These are phyloP conservation scores for Nerophis lumbriciformis DNA, from an alignment of 2,113 vertebrate genomes.

Conservation along the genomic window DNA sequence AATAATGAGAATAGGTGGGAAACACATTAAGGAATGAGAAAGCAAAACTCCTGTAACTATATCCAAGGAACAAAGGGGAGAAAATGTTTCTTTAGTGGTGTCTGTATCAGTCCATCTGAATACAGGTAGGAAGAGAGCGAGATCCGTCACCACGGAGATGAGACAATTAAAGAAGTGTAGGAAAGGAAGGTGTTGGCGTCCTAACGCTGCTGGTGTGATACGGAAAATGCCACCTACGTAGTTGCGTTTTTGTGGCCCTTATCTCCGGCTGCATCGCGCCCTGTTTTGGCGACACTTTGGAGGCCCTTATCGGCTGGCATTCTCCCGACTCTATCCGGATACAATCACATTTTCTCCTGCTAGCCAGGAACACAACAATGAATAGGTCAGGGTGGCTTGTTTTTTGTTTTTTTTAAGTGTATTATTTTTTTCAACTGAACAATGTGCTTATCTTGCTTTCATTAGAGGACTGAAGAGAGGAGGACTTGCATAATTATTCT, in stretches of 20 bases:
- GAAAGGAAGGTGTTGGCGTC: constrained; percentile 38
- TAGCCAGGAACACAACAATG: constrained; percentile 56
- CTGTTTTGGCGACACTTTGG: constrained; percentile 68
- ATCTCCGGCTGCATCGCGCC: constrained; percentile 70
- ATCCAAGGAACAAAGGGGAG: constrained; percentile 44
- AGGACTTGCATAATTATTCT: no score
- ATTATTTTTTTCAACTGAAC: constrained; percentile 61
- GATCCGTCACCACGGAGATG: constrained; percentile 67
- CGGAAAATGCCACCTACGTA: constrained; percentile 65
- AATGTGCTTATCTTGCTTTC: constrained; percentile 68
- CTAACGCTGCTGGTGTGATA: constrained; percentile 62
- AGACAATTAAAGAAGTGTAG: constrained; percentile 61
- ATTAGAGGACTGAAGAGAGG: constrained; percentile 55
- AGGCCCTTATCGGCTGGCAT: constrained; percentile 71
- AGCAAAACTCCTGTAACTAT: constrained; percentile 55
- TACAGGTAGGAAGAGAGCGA: background rate
- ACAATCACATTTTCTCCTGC: constrained; percentile 73
- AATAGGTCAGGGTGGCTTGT: constrained; percentile 55
- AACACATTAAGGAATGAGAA: constrained; percentile 40
- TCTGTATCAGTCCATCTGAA: constrained; percentile 60
- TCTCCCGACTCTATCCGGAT: constrained; percentile 65
- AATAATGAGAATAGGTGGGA: constrained; percentile 35
- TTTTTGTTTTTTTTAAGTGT: constrained; percentile 28
- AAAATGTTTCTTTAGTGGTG: constrained; percentile 29
- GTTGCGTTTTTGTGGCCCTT: constrained; percentile 61